Evolutionary conservation across 2,113 vertebrate genomes (phyloP), one percentile per base, ranked within the genome.

Genomic region (Microcebus murinus): DNA sequence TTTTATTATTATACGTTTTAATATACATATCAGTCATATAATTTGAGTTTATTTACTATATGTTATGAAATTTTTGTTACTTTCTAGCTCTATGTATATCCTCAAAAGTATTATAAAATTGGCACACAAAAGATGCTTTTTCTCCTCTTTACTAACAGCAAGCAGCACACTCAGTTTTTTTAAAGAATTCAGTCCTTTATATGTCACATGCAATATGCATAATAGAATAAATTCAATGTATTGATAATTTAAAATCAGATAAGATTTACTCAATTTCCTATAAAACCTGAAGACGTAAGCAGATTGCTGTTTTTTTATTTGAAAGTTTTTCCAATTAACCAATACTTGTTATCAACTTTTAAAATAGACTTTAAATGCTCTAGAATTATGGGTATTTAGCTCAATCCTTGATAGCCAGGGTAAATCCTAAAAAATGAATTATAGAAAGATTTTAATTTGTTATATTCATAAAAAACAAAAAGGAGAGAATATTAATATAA

Each of bases 311-410:
- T 42, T 71, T 71, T 89, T 84, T 27, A 89, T 74, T 76, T 73
- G 3, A 57, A 94, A 83, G 50, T 21, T 94, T 77, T 61, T 89
- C 6, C 61, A 68, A 36, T 42, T 91, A 59, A 7, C 15, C 3
- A 79, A 13, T 83, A 79, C n/a, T 70, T 91, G 7, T 57, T 76
- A 80, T 48, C 73, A 82, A 70, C 70, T 93, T 93, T 94, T 61
- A 36, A 48, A 93, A 21, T n/a, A 91, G 3, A 81, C 36, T 92
- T 8, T 89, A 91, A 79, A 84, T 55, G 29, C 25, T 80, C 6
- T 74, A n/a, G 34, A 81, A 39, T 92, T 89, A 57, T 21, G 21
- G 8, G 4, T 86, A 50, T 92, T 36, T 23, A 93, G 39, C 12
- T 18, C 59, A 63, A 39, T 73, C 61, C 87, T 13, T 73, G 6